A percentile compares a stretch with the other conserved stretches of the same genome.
Conservation (phyloP, 2,113 vertebrate species). For the Gadus chalcogrammus region DNA sequence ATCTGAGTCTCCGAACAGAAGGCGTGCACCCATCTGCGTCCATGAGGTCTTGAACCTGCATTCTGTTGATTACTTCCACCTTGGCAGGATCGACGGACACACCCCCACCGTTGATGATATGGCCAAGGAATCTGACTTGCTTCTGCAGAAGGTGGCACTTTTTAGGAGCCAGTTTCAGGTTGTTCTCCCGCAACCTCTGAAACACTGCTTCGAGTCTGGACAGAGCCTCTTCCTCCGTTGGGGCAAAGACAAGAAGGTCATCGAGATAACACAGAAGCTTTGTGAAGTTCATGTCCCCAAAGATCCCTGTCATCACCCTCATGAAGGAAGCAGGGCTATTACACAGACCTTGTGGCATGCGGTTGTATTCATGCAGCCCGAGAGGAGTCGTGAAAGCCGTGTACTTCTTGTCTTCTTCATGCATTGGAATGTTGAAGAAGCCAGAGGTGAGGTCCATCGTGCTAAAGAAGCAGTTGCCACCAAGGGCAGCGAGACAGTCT, state of each 20-base stretch:
- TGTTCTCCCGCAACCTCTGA: no score
- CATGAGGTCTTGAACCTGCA: background rate
- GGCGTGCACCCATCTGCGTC: constrained; percentile 16
- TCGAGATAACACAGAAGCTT: no score
- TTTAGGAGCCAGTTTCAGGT: no score
- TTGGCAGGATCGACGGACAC: constrained; percentile 7
- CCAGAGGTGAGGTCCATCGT: constrained; percentile 10
- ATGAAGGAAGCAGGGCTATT: constrained; percentile 19
- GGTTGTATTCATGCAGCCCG: constrained; percentile 24
- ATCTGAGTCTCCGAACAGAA: constrained; percentile 18
- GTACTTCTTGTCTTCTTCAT: constrained; percentile 10
- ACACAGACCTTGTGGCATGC: constrained; percentile 17
- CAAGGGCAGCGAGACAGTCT: constrained; percentile 10
- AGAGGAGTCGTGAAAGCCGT: constrained; percentile 17
- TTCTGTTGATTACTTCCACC: constrained; percentile 2
- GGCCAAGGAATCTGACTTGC: no score
- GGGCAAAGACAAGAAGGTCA: no score
- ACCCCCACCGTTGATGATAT: no score
- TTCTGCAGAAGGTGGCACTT: no score
- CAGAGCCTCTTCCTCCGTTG: no score
- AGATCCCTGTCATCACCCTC: constrained; percentile 10
- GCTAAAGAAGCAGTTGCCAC: background rate
- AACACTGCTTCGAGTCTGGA: no score
- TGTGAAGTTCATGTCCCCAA: background rate
- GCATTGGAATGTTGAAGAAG: constrained; percentile 5